Conservation (phyloP, 2,113 vertebrate genomes). For the Mus musculus region GRCm39 chr1:189414501-189415000, state of each 20-base stretch:
- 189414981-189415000: slow-evolving; percentile 1
- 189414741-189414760: background rate
- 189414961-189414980: background rate
- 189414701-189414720: slow-evolving; percentile 14
- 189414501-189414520: background rate
- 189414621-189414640: slow-evolving; percentile 93
- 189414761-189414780: background rate
- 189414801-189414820: background rate
- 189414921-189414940: background rate
- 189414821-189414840: slow-evolving; percentile 6
- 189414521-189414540: accelerated
- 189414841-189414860: slow-evolving; percentile 16
- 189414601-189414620: slow-evolving; percentile 93
- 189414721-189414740: background rate
- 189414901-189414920: background rate
- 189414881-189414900: background rate
- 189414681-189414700: background rate
- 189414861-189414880: background rate
- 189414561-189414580: slow-evolving; percentile 89
- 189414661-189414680: slow-evolving; percentile 4
- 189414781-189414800: background rate
- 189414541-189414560: slow-evolving; percentile 86
- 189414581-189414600: slow-evolving; percentile 91
- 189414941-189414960: background rate
- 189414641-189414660: slow-evolving; percentile 87